Conservation (phyloP, 1,140 invertebrate species). For the Ganaspis sp. region DNA sequence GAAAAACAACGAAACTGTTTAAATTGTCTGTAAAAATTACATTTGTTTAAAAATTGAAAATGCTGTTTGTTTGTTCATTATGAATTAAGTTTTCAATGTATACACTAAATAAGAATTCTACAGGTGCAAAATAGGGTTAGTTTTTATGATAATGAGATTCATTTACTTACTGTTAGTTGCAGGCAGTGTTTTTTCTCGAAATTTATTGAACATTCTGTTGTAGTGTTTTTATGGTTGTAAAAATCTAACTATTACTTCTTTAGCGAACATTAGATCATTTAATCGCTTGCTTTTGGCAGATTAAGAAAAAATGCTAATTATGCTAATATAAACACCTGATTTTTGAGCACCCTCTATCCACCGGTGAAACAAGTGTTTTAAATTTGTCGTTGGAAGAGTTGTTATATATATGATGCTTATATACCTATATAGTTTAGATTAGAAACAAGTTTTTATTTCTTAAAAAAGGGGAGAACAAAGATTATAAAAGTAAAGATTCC, state of each 20-base stretch:
- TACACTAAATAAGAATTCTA: neutral
- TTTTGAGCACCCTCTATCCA: neutral
- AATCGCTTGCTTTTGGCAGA: neutral
- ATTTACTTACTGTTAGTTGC: neutral
- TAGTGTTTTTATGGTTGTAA: neutral
- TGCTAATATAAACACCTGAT: neutral
- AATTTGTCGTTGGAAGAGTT: conserved; percentile 8
- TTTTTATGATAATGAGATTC: neutral
- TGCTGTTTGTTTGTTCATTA: too few relatives aligned
- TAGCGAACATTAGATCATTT: neutral
- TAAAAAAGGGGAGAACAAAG: neutral
- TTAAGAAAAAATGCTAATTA: neutral
- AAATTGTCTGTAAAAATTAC: too few relatives aligned
- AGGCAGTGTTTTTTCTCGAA: neutral
- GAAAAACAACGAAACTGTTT: too few relatives aligned
- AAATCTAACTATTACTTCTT: neutral
- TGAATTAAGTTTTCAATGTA: too few relatives aligned
- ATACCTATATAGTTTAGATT: neutral
- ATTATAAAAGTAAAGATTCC: neutral
- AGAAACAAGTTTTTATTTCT: neutral
- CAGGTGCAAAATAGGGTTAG: conserved; percentile 20
- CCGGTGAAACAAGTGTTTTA: conserved; percentile 29
- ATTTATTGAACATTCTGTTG: neutral
- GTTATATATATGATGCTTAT: too few relatives aligned
- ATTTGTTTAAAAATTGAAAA: too few relatives aligned